Conservation (phyloP, 2,113 vertebrate species). For the Pygathrix nemaeus region DNA sequence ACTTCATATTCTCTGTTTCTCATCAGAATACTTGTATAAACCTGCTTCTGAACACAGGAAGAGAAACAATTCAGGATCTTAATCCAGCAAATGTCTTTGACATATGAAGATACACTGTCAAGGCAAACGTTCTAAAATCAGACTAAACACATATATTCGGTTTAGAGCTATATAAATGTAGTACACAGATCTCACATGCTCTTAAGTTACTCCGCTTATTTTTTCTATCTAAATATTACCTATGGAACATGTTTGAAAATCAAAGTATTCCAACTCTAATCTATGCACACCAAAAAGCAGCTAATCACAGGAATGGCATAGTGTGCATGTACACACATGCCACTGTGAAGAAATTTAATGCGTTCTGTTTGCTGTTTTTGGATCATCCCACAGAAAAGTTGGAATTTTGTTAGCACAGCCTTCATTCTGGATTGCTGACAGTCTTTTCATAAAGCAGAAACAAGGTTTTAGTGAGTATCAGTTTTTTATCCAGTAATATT, state of each 20-base stretch:
- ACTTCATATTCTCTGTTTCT: constrained; percentile 28
- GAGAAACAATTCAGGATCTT: constrained; percentile 46
- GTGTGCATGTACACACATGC: constrained; percentile 49
- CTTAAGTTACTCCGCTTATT: not conserved
- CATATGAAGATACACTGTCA: not conserved
- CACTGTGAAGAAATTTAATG: constrained; percentile 60
- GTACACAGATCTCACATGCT: not conserved
- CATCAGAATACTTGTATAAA: constrained; percentile 54
- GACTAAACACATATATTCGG: constrained; percentile 46
- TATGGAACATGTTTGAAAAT: constrained; percentile 21
- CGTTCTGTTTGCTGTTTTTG: constrained; percentile 71
- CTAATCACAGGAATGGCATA: constrained; percentile 42
- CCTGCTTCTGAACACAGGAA: constrained; percentile 54
- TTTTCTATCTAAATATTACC: not conserved
- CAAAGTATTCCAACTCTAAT: constrained; percentile 11
- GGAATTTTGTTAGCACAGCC: constrained; percentile 68
- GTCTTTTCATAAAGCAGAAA: constrained; percentile 51
- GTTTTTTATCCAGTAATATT: constrained; percentile 19
- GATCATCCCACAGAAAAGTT: constrained; percentile 73
- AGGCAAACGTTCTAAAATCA: constrained; percentile 65
- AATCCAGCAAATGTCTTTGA: constrained; percentile 67
- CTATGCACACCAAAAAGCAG: constrained; percentile 1
- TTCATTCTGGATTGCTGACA: constrained; percentile 59
- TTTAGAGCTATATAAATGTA: not conserved
- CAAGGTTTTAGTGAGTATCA: constrained; percentile 17